Evolutionary conservation across 2,797 vertebrate species (phyloP).

Genomic region (Loris lydekkerianus): DNA sequence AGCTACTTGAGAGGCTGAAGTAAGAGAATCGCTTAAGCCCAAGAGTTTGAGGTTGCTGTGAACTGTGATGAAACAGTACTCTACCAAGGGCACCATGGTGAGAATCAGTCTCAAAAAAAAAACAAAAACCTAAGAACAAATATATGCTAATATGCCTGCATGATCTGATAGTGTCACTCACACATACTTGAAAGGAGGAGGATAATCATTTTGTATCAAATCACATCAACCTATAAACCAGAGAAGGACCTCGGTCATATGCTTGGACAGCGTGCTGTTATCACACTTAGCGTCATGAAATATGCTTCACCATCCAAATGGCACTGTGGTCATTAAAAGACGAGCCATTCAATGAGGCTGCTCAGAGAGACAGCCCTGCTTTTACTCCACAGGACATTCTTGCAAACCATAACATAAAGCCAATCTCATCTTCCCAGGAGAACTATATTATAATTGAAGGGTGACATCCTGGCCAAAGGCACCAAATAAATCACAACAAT

Average conservation of each 20-base stretch:
- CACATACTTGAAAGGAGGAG: not conserved
- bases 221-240: not conserved
- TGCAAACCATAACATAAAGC: not conserved
- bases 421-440: not conserved
- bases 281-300: not conserved
- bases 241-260: not conserved
- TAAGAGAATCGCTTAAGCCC: too few relatives aligned
- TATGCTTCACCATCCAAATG: not conserved
- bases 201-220: not conserved
- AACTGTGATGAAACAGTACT: too few relatives aligned
- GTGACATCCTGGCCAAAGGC: not conserved
- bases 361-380: not conserved
- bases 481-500: not conserved
- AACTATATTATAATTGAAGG: not conserved
- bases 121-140: too few relatives aligned
- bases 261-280: rapidly evolving
- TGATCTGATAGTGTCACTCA: not conserved
- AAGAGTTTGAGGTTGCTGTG: too few relatives aligned
- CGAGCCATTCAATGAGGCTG: not conserved
- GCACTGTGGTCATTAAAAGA: not conserved
- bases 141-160: not conserved
- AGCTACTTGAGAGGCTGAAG: too few relatives aligned
- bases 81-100: too few relatives aligned
- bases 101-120: too few relatives aligned
- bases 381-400: not conserved